A percentile compares a stretch with the other conserved stretches of the same genome.
phyloP scores from a whole-genome alignment of 2,797 vertebrate species.

The Sebastes jordani region DNA sequence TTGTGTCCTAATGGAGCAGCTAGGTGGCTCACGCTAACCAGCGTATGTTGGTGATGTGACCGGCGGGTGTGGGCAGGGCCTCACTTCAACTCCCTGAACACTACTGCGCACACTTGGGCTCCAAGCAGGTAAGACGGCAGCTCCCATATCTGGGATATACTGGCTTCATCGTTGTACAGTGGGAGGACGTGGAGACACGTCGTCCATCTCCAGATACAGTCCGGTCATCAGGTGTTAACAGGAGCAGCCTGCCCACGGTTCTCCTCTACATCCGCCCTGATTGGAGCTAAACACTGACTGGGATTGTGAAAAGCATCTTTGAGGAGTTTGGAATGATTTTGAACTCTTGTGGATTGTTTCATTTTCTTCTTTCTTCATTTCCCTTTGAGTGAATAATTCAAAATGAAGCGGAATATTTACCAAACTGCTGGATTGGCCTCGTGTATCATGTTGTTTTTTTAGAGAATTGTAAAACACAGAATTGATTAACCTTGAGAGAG shows the following conservation, averaged over 20 bases:
- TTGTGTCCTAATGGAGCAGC: background rate
- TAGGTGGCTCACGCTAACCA: no score
- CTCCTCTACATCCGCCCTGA: background rate
- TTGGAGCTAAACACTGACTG: background rate
- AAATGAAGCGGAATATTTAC: background rate
- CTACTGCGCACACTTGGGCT: no score
- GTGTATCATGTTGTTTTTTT: background rate
- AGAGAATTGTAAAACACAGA: slow-evolving; percentile 1
- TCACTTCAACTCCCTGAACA: no score
- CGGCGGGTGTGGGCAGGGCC: no score
- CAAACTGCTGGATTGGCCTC: background rate
- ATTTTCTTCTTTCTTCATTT: background rate
- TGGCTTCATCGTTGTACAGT: background rate
- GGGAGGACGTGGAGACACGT: background rate
- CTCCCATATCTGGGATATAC: background rate
- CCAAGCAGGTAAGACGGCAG: background rate
- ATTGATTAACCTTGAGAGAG: slow-evolving; percentile 35
- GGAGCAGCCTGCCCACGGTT: background rate
- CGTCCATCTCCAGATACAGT: background rate
- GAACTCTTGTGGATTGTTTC: background rate
- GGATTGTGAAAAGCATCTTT: background rate
- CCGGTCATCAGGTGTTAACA: background rate
- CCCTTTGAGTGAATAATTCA: no score
- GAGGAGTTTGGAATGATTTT: background rate
- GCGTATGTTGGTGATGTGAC: no score